These are phyloP conservation scores for Alosa alosa DNA, from an alignment of 2,113 vertebrate genomes.

Conservation along the genomic window DNA sequence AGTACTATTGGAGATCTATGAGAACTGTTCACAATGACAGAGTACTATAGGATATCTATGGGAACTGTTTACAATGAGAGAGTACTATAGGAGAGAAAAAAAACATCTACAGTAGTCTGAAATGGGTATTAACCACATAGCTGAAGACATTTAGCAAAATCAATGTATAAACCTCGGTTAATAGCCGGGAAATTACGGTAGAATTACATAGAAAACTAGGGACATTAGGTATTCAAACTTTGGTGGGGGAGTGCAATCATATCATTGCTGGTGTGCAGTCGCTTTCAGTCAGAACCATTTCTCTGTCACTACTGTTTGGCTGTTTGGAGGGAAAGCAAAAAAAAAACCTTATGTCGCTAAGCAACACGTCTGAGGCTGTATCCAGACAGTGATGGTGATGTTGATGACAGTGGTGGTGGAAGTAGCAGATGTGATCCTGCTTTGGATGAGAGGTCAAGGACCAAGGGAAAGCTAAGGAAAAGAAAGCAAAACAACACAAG, in stretches of 20 bases:
- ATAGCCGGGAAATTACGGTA: too few species aligned
- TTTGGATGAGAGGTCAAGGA: conserved; percentile 7
- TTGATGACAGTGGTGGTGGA: neutral
- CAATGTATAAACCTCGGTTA: too few species aligned
- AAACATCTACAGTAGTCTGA: too few species aligned
- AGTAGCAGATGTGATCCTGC: neutral
- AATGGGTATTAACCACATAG: too few species aligned
- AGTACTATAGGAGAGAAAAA: neutral
- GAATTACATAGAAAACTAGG: too few species aligned
- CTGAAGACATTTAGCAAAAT: too few species aligned
- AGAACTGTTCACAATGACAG: too few species aligned
- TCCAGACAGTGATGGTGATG: neutral
- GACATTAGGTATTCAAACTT: too few species aligned
- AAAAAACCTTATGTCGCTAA: neutral
- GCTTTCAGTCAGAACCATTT: neutral
- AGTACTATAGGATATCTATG: too few species aligned
- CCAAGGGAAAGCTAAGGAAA: neutral
- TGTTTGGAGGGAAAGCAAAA: neutral
- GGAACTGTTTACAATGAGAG: neutral
- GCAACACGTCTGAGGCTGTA: neutral
- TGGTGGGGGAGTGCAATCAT: neutral
- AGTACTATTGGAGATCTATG: too few species aligned
- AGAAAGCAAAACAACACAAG: neutral
- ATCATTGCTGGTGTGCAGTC: too few species aligned
- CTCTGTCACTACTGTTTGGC: neutral